These are phyloP conservation scores for Limnothrissa miodon DNA, from an alignment of 2,113 vertebrate species.

Conservation along the genomic window DNA sequence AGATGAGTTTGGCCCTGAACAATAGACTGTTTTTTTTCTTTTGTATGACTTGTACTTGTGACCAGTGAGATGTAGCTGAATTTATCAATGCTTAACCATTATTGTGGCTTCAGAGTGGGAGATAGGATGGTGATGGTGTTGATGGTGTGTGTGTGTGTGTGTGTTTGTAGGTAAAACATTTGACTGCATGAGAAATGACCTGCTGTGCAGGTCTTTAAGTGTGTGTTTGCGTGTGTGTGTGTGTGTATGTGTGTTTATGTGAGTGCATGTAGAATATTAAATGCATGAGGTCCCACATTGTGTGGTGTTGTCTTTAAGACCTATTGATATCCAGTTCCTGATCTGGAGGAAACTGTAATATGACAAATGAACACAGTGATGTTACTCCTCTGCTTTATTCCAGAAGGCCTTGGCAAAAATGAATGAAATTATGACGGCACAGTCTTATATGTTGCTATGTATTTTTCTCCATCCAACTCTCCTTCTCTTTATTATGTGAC, in stretches of 20 bases:
- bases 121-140: neutral
- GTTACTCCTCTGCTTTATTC: neutral
- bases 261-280: neutral
- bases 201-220: neutral
- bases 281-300: neutral
- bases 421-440: neutral
- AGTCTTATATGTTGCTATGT: neutral
- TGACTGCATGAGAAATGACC: neutral
- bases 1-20: conserved; percentile 4
- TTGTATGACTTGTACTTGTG: neutral
- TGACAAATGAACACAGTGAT: neutral
- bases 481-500: neutral
- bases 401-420: neutral
- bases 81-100: neutral
- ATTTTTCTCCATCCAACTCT: neutral
- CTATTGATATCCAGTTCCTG: neutral
- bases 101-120: neutral
- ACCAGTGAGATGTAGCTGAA: neutral
- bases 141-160: neutral
- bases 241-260: neutral
- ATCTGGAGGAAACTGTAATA: neutral
- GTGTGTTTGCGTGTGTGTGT: neutral
- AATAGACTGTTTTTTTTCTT: neutral
- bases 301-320: neutral
- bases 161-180: neutral